phyloP scores from a whole-genome alignment of 2,113 vertebrate species.

The Callaeas wilsoni region DNA sequence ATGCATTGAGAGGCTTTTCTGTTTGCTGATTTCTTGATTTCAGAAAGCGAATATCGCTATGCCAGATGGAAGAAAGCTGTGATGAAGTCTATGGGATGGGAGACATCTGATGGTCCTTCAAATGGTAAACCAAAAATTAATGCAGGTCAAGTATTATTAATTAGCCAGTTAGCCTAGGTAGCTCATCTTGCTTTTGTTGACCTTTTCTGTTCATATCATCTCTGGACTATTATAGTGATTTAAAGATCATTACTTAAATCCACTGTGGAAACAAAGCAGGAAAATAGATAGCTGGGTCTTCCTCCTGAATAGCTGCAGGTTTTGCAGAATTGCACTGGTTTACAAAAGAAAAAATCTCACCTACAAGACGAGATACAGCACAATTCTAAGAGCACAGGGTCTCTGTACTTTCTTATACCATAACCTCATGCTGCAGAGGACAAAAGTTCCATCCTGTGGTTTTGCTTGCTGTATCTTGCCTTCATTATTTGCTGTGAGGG shows the following conservation, averaged over 20 bases:
- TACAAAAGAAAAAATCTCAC: not conserved
- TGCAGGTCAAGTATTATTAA: not conserved
- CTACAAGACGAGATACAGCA: not conserved
- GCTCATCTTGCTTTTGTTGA: not conserved
- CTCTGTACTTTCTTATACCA: not conserved
- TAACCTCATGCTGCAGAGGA: not conserved
- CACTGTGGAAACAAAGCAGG: not conserved
- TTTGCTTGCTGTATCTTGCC: not conserved
- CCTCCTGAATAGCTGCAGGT: not conserved
- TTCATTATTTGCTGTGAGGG: not conserved
- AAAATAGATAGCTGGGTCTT: not conserved
- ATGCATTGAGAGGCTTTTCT: not conserved
- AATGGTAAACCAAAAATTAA: conserved; percentile 60
- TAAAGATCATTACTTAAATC: not conserved
- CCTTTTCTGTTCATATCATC: not conserved
- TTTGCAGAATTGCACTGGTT: not conserved
- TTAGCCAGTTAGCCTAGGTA: not conserved
- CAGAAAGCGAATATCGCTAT: conserved; percentile 93
- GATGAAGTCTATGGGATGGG: conserved; percentile 92
- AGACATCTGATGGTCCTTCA: conserved; percentile 74
- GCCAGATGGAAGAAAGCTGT: conserved; percentile 97
- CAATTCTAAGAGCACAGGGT: not conserved
- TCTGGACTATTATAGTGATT: not conserved
- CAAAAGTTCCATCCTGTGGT: not conserved
- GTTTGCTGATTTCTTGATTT: not conserved